Evolutionary conservation across 2,113 vertebrate genomes (phyloP), one percentile per base, ranked within the genome.

Genomic region (Capreolus pygargus): DNA sequence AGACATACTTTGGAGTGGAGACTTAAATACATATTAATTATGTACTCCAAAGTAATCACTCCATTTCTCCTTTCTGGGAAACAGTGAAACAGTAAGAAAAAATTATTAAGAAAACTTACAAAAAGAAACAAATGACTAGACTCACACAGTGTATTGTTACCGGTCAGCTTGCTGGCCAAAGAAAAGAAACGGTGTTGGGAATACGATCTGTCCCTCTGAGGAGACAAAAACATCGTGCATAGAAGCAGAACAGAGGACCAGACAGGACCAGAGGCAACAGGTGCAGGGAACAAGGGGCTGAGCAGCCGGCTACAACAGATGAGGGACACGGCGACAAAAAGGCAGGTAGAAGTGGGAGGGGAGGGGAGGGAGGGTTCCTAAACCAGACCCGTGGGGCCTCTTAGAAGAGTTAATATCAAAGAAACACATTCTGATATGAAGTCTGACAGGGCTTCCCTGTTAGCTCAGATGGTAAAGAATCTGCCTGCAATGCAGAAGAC

Each of bases 141-240:
- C 89, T 89, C 89, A 90, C 93, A 61, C 17, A n/a, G 13, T 78
- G 30, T 33, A 74, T 50, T 79, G 52, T 84, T 83, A 45, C 39
- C 39, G 17, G 67, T 47, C 39, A 55, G 67, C 21, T 33, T 82
- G 30, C 28, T 36, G 55, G 96, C 67, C 97, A 96, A 94, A 94
- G 60, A 52, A 93, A 97, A 97, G 30, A 94, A 97, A 82, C 52
- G 23, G 52, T 89, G 36, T 78, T 91, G 76, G n/a, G 58, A 92
- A 96, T 74, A 47, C 17, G 45, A 64, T 54, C 76, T 61, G 52
- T 11, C 17, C 58, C 55, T 36, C 58, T 45, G 50, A 79, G 57
- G 52, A 61, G 89, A 94, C 28, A 86, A 90, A 96, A 89, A 10
- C 39, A 55, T 2, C 15, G 27, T 16, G 61, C 14, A 15, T 0